Percentiles rank a stretch among this genome's conserved stretches.
These are phyloP conservation scores for Neolamprologus caudopunctatus DNA, from an alignment of 2,113 vertebrate genomes.

Conservation along the genomic window DNA sequence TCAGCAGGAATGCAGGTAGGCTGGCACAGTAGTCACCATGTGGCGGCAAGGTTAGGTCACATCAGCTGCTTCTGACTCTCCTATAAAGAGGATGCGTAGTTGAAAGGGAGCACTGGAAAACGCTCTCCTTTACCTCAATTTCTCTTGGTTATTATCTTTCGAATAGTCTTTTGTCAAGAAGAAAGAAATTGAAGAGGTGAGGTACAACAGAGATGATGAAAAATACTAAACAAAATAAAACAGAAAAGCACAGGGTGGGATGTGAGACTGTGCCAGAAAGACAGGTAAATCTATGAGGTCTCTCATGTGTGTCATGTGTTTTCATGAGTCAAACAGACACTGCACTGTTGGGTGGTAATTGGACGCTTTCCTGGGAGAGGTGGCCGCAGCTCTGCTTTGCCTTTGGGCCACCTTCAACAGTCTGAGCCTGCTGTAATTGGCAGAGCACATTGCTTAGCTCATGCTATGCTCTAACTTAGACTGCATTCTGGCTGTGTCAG, in stretches of 20 bases:
- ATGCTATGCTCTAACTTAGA: neutral
- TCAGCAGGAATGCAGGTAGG: constrained; percentile 51
- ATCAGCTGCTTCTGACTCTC: constrained; percentile 37
- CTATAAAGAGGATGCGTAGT: constrained; percentile 18
- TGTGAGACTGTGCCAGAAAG: neutral
- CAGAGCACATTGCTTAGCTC: constrained; percentile 7
- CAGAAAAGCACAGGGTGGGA: neutral
- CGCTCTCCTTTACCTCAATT: neutral
- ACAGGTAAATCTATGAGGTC: constrained; percentile 12
- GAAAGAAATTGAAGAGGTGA: neutral
- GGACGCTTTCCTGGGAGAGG: constrained; percentile 54
- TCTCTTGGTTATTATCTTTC: constrained; percentile 3
- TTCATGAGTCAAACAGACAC: constrained; percentile 39
- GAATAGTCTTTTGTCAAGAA: constrained; percentile 20
- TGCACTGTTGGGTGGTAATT: constrained; percentile 61
- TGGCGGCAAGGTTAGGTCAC: constrained; percentile 63
- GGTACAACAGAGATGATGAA: neutral
- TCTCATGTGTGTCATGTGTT: constrained; percentile 31
- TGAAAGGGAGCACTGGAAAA: neutral
- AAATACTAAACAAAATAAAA: constrained; percentile 2
- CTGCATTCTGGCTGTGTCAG: neutral
- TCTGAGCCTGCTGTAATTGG: constrained; percentile 47
- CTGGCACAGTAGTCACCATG: constrained; percentile 41
- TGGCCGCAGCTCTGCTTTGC: constrained; percentile 38
- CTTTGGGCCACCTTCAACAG: constrained; percentile 44